Conservation (phyloP, 2,113 vertebrate genomes). For the Antennarius striatus region DNA sequence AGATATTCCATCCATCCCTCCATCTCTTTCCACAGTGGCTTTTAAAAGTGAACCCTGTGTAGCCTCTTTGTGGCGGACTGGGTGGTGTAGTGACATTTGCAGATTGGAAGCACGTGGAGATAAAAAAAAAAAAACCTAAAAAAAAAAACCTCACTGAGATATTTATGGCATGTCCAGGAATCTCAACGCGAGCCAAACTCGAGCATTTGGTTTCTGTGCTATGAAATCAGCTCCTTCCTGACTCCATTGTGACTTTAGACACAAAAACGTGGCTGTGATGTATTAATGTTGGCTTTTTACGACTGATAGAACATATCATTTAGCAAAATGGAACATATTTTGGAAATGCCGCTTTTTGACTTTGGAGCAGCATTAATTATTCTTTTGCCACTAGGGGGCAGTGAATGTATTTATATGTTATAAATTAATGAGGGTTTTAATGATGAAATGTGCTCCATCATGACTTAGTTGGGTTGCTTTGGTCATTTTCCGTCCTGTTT, state of each 20-base stretch:
- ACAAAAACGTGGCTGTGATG: no score
- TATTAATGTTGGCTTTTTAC: no score
- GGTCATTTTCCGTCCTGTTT: no score
- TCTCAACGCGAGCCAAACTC: slow-evolving; percentile 42
- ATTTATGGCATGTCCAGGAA: slow-evolving; percentile 51
- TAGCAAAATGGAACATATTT: no score
- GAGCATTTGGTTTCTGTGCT: slow-evolving; percentile 31
- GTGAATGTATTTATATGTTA: no score
- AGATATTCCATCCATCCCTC: slow-evolving; percentile 43
- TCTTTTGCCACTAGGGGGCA: not conserved
- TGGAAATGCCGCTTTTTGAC: not conserved
- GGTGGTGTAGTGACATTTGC: slow-evolving; percentile 37
- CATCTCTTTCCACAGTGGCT: slow-evolving; percentile 20
- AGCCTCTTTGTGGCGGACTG: slow-evolving; percentile 26
- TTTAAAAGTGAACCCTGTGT: slow-evolving; percentile 19
- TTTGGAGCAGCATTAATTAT: not conserved
- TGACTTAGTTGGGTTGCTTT: no score
- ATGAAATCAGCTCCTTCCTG: slow-evolving; percentile 45
- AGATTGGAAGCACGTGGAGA: slow-evolving; percentile 59
- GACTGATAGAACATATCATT: no score
- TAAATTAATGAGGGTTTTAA: no score
- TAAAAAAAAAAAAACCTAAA: slow-evolving; percentile 13
- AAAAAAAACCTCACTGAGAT: slow-evolving; percentile 35
- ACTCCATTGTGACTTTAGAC: not conserved
- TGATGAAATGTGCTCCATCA: no score